phyloP scores from a whole-genome alignment of 1,140 invertebrate genomes.

The Euglossa dilemma region DNA sequence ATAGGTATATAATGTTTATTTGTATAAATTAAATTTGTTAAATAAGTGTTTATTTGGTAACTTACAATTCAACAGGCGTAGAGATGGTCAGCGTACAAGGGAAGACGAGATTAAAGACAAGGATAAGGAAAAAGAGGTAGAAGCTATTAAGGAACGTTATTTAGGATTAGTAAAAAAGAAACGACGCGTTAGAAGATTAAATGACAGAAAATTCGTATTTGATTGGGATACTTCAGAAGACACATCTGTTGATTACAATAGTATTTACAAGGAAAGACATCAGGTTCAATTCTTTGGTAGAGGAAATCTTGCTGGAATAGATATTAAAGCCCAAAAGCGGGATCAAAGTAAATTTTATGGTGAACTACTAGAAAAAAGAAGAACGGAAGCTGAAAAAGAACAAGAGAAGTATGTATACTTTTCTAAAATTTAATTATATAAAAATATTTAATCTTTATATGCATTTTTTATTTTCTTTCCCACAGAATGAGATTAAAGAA shows the following conservation, averaged over 20 bases:
- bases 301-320: slow-evolving; percentile 98
- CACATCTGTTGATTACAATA: slow-evolving; percentile 98
- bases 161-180: slow-evolving; percentile 98
- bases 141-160: slow-evolving; percentile 97
- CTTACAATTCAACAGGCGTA: slow-evolving; percentile 58
- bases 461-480: slow-evolving; percentile 6
- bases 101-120: slow-evolving; percentile 88
- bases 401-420: slow-evolving; percentile 91
- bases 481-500: slow-evolving; percentile 93
- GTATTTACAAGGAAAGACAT: slow-evolving; percentile 97
- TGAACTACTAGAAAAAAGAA: slow-evolving; percentile 95
- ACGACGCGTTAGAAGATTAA: slow-evolving; percentile 93
- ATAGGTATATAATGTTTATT: slow-evolving; percentile 68
- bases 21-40: not conserved
- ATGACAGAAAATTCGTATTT: slow-evolving; percentile 99
- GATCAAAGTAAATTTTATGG: slow-evolving; percentile 99
- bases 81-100: slow-evolving; percentile 75
- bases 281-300: slow-evolving; percentile 98
- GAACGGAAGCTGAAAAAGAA: slow-evolving; percentile 98
- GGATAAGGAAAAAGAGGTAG: slow-evolving; percentile 95
- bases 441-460: not conserved
- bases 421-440: not conserved
- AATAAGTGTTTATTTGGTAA: not conserved
- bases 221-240: slow-evolving; percentile 99
- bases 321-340: slow-evolving; percentile 98